A percentile compares a stretch with the other conserved stretches of the same genome.
Conservation (phyloP, 2,797 vertebrate genomes). For the Ataeniobius toweri region DNA sequence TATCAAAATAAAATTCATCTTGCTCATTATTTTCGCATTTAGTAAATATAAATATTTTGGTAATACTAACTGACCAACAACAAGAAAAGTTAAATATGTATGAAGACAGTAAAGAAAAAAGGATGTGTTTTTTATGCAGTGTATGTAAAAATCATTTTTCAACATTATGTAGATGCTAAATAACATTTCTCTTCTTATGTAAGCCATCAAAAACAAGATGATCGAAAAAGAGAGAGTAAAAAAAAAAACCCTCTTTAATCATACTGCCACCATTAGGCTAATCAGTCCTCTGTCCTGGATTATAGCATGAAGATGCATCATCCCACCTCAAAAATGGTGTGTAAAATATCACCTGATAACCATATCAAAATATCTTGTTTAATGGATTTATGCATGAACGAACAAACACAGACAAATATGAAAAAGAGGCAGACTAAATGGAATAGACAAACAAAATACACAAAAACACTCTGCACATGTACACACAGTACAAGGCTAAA, state of each 20-base stretch:
- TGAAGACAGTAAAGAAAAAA: background rate
- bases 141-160: background rate
- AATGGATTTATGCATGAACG: constrained; percentile 42
- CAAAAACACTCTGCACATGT: background rate
- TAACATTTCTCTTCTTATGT: background rate
- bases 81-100: background rate
- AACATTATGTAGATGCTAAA: background rate
- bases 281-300: constrained; percentile 29
- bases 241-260: constrained; percentile 9
- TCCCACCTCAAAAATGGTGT: constrained; percentile 48
- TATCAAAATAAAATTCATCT: too few relatives aligned
- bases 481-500: constrained; percentile 54
- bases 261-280: constrained; percentile 24
- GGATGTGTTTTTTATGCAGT: background rate
- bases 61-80: background rate
- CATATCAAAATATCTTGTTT: constrained; percentile 48
- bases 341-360: constrained; percentile 47
- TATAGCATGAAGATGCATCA: constrained; percentile 43
- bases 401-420: constrained; percentile 13
- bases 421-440: constrained; percentile 20
- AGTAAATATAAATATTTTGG: background rate
- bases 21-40: too few relatives aligned
- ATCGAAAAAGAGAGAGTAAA: constrained; percentile 1
- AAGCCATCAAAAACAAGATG: background rate
- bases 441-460: constrained; percentile 20